Evolutionary conservation across 2,888 invertebrate genomes (phyloP).

Genomic region (Agriotes lineatus): DNA sequence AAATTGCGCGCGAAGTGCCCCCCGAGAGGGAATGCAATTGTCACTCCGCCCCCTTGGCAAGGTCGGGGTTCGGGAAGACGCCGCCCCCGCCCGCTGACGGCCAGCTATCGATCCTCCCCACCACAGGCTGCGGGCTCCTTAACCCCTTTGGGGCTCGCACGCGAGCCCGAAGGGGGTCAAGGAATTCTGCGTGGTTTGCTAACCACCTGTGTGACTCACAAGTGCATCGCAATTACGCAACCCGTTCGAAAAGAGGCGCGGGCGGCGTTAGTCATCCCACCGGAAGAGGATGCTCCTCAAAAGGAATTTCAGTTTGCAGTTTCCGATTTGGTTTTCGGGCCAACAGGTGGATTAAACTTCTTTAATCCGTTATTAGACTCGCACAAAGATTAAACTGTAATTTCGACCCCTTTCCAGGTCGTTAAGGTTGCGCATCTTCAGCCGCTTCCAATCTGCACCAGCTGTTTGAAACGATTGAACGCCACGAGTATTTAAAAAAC

Average conservation of each 20-base stretch:
- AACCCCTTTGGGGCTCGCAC: background rate
- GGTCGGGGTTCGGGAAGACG: slow-evolving; percentile 22
- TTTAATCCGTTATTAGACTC: too few species aligned
- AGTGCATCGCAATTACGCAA: slow-evolving; percentile 10
- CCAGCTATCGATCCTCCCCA: slow-evolving; percentile 17
- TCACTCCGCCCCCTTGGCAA: slow-evolving; percentile 26
- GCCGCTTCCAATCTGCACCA: too few species aligned
- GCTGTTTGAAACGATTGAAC: too few species aligned
- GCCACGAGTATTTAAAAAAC: too few species aligned
- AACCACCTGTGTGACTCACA: slow-evolving; percentile 29
- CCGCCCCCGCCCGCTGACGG: slow-evolving; percentile 14
- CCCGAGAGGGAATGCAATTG: slow-evolving; percentile 9
- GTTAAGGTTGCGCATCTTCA: too few species aligned
- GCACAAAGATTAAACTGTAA: too few species aligned
- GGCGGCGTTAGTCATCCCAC: slow-evolving; percentile 10
- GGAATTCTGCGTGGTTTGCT: background rate
- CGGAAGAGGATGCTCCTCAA: too few species aligned
- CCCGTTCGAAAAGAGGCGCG: slow-evolving; percentile 1
- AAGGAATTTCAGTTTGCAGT: too few species aligned
- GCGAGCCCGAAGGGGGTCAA: slow-evolving; percentile 15
- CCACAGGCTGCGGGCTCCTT: background rate
- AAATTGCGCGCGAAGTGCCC: background rate
- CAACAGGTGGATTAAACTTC: too few species aligned
- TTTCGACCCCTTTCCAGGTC: too few species aligned
- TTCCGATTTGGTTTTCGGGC: too few species aligned